Evolutionary conservation across 2,113 vertebrate genomes (phyloP).

Genomic region (Macquaria ambigua): DNA sequence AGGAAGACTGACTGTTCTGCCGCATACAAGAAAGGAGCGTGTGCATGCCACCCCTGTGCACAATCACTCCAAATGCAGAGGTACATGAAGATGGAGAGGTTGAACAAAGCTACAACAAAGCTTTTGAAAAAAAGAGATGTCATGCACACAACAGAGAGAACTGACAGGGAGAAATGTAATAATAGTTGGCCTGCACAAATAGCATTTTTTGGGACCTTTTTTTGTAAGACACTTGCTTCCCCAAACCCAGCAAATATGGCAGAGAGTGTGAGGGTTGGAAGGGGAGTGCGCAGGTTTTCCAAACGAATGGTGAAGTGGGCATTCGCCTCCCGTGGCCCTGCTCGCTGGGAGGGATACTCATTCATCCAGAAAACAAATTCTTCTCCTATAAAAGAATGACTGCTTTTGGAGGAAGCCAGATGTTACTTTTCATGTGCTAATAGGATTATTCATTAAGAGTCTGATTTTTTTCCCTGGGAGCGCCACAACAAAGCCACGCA

Average conservation of each 20-base stretch:
- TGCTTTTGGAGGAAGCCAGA: slow-evolving; percentile 73
- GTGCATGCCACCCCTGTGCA: neutral
- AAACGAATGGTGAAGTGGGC: slow-evolving; percentile 36
- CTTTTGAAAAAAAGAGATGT: neutral
- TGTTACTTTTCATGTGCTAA: slow-evolving; percentile 84
- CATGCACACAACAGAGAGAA: neutral
- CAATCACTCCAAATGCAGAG: slow-evolving; percentile 23
- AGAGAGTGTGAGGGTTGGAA: neutral
- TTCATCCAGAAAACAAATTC: slow-evolving; percentile 73
- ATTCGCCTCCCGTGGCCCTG: slow-evolving; percentile 35
- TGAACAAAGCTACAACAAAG: slow-evolving; percentile 3
- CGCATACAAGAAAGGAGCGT: neutral
- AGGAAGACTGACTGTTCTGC: neutral
- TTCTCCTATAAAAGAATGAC: slow-evolving; percentile 56
- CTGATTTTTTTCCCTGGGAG: slow-evolving; percentile 33
- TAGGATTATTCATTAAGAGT: slow-evolving; percentile 80
- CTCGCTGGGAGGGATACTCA: slow-evolving; percentile 45
- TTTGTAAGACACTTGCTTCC: neutral
- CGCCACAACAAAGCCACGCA: slow-evolving; percentile 17
- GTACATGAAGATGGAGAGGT: neutral
- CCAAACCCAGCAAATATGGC: neutral
- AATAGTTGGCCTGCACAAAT: neutral
- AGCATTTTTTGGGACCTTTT: neutral
- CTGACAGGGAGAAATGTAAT: neutral
- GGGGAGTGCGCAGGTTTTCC: slow-evolving; percentile 8